These are phyloP conservation scores for Enteromius viviparus DNA, from an alignment of 2,797 vertebrate species.

Conservation along the genomic window DNA sequence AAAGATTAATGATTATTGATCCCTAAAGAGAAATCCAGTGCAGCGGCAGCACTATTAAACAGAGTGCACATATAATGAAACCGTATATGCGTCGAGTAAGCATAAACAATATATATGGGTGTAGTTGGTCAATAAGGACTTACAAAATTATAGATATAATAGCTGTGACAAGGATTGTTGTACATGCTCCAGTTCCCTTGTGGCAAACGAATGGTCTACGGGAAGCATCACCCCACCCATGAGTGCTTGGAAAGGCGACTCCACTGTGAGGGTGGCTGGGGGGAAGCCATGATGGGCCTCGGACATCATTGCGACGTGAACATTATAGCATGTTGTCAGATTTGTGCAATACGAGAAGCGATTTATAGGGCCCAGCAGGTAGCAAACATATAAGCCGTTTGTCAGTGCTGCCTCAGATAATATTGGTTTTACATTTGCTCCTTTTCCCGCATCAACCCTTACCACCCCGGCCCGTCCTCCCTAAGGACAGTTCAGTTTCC, in stretches of 20 bases:
- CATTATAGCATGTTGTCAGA: slow-evolving; percentile 42
- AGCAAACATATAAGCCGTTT: slow-evolving; percentile 15
- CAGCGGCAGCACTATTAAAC: slow-evolving; percentile 13
- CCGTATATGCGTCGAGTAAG: background rate
- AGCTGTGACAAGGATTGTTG: slow-evolving; percentile 38
- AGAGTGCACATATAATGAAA: background rate
- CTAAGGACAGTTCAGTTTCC: slow-evolving; percentile 62
- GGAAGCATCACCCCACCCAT: slow-evolving; percentile 45
- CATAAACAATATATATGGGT: slow-evolving; percentile 1
- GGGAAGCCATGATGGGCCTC: slow-evolving; percentile 41
- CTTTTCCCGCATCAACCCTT: slow-evolving; percentile 33
- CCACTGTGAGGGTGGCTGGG: slow-evolving; percentile 38
- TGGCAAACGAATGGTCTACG: slow-evolving; percentile 28
- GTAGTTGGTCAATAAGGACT: slow-evolving; percentile 18
- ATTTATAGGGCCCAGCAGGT: slow-evolving; percentile 40
- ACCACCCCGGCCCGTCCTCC: slow-evolving; percentile 40
- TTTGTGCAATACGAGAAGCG: slow-evolving; percentile 1
- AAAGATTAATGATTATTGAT: slow-evolving; percentile 34
- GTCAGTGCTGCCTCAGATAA: background rate
- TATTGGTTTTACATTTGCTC: slow-evolving; percentile 37
- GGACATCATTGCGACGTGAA: slow-evolving; percentile 30
- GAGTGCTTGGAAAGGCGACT: slow-evolving; percentile 36
- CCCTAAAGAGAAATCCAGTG: slow-evolving; percentile 35
- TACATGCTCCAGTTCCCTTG: slow-evolving; percentile 44
- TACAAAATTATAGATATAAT: slow-evolving; percentile 26